Base-by-base conservation (phyloP, 2,113 vertebrate species). In the Oncorhynchus clarkii region DNA sequence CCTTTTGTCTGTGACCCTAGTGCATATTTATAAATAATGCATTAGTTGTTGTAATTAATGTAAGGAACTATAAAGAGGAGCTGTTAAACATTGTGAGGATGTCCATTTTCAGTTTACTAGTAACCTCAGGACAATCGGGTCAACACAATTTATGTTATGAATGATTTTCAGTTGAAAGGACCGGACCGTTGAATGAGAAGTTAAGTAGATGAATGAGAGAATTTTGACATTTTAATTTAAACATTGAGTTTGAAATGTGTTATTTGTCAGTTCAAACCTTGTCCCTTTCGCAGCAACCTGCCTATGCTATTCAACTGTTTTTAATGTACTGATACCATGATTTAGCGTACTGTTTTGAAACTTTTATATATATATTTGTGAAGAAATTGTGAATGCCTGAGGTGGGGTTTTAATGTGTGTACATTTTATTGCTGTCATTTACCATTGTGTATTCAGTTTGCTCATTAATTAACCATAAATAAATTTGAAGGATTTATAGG, bases 381-480 rank as follows among this genome's bases (percentile, higher is more conserved):
- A 65, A 24, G 66, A 69, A 70, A 14, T 20, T n/a, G 72, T 74
- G 54, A 62, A 34, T 70, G 24, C 73, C 1, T 57, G 26, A 22
- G 27, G 57, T 77, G 31, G 68, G 71, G 20, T 67, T 66, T 68
- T 62, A 27, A 31, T 77, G 65, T 11, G 39, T 45, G 39, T 45
- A 45, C 9, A 45, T 45, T 45, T 45, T 75, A 31, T 59, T 73
- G 71, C 45, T 48, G 75, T 57, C 64, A 65, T 70, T 71, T 54
- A 69, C 59, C 70, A 72, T 78, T 79, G 78, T 86, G 77, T 82
- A 81, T 78, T 72, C 57, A 27, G 31, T 85, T 80, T 81, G 49
- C 39, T 76, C 81, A 83, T 77, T 78, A 78, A 68, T 64, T 73
- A 73, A 62, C 71, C 72, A 76, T 64, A 71, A 86, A 86, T 86